Percentiles rank a stretch among this genome's conserved stretches.
These are phyloP conservation scores for Virgularia gustaviana DNA, from an alignment of 92 coral and sea anemone species.

Conservation along the genomic window DNA sequence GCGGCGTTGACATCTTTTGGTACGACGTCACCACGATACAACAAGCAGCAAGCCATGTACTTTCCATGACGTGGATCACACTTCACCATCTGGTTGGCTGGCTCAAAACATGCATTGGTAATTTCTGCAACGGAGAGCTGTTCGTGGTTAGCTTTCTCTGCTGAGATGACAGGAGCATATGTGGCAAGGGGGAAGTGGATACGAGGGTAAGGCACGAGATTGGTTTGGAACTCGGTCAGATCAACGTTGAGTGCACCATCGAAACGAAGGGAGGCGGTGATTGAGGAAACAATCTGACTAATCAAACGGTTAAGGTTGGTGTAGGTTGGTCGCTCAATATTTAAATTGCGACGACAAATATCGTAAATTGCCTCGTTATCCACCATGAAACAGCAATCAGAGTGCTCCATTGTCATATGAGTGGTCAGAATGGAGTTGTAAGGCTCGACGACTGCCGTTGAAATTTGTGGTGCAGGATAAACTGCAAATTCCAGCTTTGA, in stretches of 20 bases:
- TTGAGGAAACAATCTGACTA: conserved; percentile 89
- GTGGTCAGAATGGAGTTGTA: conserved; percentile 86
- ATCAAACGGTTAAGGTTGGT: conserved; percentile 91
- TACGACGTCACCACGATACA: conserved; percentile 75
- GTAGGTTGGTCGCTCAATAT: conserved; percentile 92
- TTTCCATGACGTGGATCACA: conserved; percentile 85
- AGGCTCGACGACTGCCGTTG: conserved; percentile 89
- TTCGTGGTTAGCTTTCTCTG: conserved; percentile 80
- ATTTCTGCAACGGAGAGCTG: conserved; percentile 69
- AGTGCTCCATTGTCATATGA: conserved; percentile 88
- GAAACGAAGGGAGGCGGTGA: conserved; percentile 83
- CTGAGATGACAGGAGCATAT: conserved; percentile 76
- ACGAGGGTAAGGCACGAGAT: conserved; percentile 86
- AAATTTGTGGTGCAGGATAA: conserved; percentile 91
- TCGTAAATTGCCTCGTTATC: conserved; percentile 93
- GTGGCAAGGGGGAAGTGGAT: conserved; percentile 78
- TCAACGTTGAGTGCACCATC: conserved; percentile 91
- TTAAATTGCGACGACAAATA: conserved; percentile 83
- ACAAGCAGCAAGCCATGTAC: conserved; percentile 75
- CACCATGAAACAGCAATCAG: conserved; percentile 91
- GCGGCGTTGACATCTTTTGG: conserved; percentile 38
- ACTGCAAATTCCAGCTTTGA: conserved; percentile 80
- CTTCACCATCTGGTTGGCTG: conserved; percentile 79
- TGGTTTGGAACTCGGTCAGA: conserved; percentile 85
- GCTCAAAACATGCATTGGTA: conserved; percentile 75